Percentiles rank a stretch among this genome's conserved stretches.
Evolutionary conservation across 2,113 vertebrate species (phyloP).

Genomic region (Pterocles orientalis): DNA sequence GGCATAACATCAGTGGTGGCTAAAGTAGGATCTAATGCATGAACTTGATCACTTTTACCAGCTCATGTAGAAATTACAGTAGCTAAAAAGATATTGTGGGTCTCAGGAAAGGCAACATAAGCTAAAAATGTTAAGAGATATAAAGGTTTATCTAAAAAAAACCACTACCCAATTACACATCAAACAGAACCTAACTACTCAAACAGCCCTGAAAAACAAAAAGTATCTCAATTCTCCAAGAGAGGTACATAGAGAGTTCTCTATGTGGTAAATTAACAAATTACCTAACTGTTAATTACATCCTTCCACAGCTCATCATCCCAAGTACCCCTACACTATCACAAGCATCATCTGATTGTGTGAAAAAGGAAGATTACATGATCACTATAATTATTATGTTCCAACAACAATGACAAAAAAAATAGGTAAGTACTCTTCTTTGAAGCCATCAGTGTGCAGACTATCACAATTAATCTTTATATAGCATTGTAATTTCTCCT

Average conservation of each 20-base stretch:
- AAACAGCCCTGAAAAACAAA: not conserved
- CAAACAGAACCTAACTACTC: not conserved
- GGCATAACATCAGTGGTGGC: not conserved
- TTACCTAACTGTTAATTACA: slow-evolving; percentile 60
- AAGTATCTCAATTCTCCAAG: not conserved
- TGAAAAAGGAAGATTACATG: slow-evolving; percentile 35
- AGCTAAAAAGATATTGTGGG: not conserved
- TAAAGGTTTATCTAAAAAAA: not conserved
- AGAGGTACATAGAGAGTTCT: not conserved
- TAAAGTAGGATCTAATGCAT: not conserved
- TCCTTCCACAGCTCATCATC: slow-evolving; percentile 38
- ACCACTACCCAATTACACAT: not conserved
- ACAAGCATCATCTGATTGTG: not conserved
- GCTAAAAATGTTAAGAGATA: not conserved
- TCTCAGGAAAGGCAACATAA: not conserved
- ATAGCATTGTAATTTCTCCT: not conserved
- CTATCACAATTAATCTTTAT: slow-evolving; percentile 46
- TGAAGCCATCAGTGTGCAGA: not conserved
- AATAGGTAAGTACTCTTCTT: slow-evolving; percentile 41
- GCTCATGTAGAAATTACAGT: not conserved
- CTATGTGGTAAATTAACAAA: slow-evolving; percentile 60
- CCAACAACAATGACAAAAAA: slow-evolving; percentile 28
- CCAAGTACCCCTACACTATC: slow-evolving; percentile 16
- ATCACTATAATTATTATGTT: slow-evolving; percentile 64
- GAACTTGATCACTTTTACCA: not conserved